Conservation (phyloP, 2,113 vertebrate genomes). For the Odocoileus hemionus region DNA sequence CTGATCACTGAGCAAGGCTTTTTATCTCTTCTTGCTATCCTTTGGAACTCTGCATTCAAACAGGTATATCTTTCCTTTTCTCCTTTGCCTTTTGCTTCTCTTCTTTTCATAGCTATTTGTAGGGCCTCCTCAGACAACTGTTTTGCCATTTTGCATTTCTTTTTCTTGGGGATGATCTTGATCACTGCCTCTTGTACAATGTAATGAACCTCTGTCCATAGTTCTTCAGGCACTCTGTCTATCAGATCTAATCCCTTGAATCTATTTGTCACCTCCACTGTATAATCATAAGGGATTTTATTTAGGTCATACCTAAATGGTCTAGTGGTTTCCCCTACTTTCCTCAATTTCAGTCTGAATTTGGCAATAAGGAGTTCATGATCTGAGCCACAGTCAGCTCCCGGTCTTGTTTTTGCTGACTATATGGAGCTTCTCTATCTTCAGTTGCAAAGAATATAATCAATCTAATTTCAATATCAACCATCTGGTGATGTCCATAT, state of each 20-base stretch:
- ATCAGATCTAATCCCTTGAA: background rate
- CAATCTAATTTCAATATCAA: background rate
- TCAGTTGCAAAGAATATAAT: background rate
- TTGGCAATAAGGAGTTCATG: background rate
- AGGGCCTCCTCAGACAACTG: background rate
- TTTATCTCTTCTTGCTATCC: background rate
- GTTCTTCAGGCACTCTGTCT: background rate
- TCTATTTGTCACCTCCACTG: background rate
- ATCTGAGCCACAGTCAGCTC: background rate
- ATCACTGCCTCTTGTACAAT: background rate
- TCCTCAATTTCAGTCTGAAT: background rate
- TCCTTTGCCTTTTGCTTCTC: background rate
- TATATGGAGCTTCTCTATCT: background rate
- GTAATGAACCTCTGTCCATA: background rate
- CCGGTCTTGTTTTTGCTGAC: background rate
- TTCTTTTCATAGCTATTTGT: background rate
- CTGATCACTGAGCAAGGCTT: background rate
- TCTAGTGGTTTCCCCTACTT: background rate
- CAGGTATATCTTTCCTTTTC: background rate
- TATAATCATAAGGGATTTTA: background rate
- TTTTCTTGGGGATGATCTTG: background rate
- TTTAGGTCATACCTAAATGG: background rate
- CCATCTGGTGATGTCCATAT: background rate
- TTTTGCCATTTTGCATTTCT: background rate
- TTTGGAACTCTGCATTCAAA: background rate